Evolutionary conservation across 2,113 vertebrate genomes (phyloP), one percentile per base, ranked within the genome.

Genomic region (Todiramphus chloris): DNA sequence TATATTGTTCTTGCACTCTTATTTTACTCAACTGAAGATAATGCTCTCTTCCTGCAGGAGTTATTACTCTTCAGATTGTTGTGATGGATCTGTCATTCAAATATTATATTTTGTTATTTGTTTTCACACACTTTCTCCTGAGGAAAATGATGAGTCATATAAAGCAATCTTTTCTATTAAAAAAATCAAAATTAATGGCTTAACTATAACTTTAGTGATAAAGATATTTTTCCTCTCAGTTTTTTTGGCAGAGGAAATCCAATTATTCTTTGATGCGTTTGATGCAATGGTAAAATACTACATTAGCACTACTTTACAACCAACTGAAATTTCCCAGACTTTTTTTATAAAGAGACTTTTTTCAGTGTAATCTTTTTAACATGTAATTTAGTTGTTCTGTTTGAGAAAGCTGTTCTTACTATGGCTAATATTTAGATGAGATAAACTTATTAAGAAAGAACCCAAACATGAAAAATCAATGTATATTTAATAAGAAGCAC

Each of bases 171-270:
- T 92, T 35, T 73, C 31, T 84, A 23, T 68, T 70, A 70, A 58
- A 73, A 59, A 51, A 2, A 53, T 93, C 24, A 67, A 74, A 90
- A 62, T 83, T 24, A 84, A 60, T 35, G 17, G 18, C 6, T 93
- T 92, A 33, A 18, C 51, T 90, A 4, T 73, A 95, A 83, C 87
- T 92, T 82, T 48, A 88, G 16, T 77, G 85, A 87, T 94, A 90
- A 97, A 67, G n/a, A 5, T 59, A 11, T 51, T 67, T 59, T 46
- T 80, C 53, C 59, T 88, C 19, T 77, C 12, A 23, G 21, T 84
- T 27, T 92, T 92, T 89, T 93, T 93, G 51, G 27, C 50, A 87
- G 78, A 82, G n/a, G 44, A 83, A 85, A 79, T 51, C 4, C 6
- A 50, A 11, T 66, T 91, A 50, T 44, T 62, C 68, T 84, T 79